Conservation (phyloP, 2,888 invertebrate genomes). For the Microctonus hyperodae region DNA sequence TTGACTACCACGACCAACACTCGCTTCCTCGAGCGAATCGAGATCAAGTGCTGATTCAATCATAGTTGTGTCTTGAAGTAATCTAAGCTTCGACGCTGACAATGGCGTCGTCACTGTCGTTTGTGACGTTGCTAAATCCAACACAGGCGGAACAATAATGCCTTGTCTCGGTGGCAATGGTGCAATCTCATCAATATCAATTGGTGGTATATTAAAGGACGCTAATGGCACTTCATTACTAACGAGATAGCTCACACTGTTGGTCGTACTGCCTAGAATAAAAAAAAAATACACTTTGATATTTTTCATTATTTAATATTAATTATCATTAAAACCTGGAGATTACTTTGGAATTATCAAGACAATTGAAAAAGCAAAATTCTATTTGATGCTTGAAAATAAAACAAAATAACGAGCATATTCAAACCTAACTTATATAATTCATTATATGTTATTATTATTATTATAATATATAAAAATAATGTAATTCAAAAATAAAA, state of each 20-base stretch:
- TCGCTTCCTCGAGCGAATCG: slow-evolving; percentile 82
- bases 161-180: slow-evolving; percentile 60
- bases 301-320: not conserved
- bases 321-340: not conserved
- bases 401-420: slow-evolving; percentile 36
- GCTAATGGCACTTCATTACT: slow-evolving; percentile 72
- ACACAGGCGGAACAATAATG: slow-evolving; percentile 49
- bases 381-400: slow-evolving; percentile 18
- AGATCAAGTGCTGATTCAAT: slow-evolving; percentile 89
- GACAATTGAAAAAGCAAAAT: not conserved
- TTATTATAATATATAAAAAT: not conserved
- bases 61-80: slow-evolving; percentile 88
- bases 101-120: slow-evolving; percentile 58
- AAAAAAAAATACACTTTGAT: slow-evolving; percentile 29
- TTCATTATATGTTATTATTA: not conserved
- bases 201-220: slow-evolving; percentile 62
- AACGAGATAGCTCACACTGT: slow-evolving; percentile 72
- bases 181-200: slow-evolving; percentile 61
- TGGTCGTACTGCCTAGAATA: slow-evolving; percentile 70
- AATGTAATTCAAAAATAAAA: slow-evolving; percentile 7
- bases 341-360: not conserved
- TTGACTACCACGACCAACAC: slow-evolving; percentile 74
- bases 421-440: not conserved
- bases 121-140: slow-evolving; percentile 51
- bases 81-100: slow-evolving; percentile 75